A percentile compares a stretch with the other conserved stretches of the same genome.
Conservation (phyloP, 2,797 vertebrate species). For the Ptychobarbus kaznakovi region DNA sequence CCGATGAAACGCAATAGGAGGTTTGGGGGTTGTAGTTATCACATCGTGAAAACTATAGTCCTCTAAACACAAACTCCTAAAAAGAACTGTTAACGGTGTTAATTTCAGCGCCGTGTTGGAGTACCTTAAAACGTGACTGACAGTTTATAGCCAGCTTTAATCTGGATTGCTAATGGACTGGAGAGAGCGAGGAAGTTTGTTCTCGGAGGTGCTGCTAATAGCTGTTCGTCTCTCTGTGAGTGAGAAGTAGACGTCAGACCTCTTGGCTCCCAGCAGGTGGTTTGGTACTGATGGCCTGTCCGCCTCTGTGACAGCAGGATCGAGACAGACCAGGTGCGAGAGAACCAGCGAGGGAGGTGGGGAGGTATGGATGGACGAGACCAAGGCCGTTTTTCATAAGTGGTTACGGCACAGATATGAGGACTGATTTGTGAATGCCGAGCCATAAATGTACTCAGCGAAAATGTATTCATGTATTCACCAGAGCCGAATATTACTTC, state of each 20-base stretch:
- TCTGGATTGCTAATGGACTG: conserved; percentile 60
- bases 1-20: not conserved
- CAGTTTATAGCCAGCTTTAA: conserved; percentile 53
- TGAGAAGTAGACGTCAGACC: conserved; percentile 63
- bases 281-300: conserved; percentile 57
- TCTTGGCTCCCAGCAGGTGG: conserved; percentile 65
- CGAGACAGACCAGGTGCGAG: conserved; percentile 69
- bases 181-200: conserved; percentile 62
- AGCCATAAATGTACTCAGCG: conserved; percentile 26
- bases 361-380: conserved; percentile 42
- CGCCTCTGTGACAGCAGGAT: conserved; percentile 63
- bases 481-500: conserved; percentile 27
- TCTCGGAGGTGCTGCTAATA: conserved; percentile 64
- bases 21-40: conserved; percentile 16
- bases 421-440: conserved; percentile 37
- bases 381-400: not conserved
- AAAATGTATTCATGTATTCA: conserved; percentile 39
- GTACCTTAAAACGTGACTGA: conserved; percentile 46
- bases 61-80: conserved; percentile 10
- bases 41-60: conserved; percentile 29
- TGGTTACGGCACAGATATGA: conserved; percentile 28
- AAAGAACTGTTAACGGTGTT: conserved; percentile 37
- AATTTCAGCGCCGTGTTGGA: conserved; percentile 15
- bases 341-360: conserved; percentile 57
- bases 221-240: conserved; percentile 56